Evolutionary conservation across 2,888 invertebrate species (phyloP), one percentile per base, ranked within the genome.

Genomic region (Biston betularia): DNA sequence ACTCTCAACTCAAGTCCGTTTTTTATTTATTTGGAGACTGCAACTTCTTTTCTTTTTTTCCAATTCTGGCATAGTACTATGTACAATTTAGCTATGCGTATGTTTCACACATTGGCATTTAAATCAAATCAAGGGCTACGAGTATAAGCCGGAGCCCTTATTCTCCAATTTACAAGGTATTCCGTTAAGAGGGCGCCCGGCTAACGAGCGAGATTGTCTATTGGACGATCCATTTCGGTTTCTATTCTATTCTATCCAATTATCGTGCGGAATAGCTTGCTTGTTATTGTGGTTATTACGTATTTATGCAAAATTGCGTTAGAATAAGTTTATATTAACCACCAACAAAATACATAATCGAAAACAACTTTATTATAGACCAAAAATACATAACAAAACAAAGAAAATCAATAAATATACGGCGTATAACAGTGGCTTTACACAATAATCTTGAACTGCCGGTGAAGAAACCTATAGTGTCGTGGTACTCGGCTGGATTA

Each of bases 141-240:
- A n/a, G n/a, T n/a, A 52, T 46, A 68, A 6, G 1, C 24, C 45
- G 56, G 71, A 46, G 68, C 67, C 73, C 79, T 76, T 62, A 58
- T 38, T 38, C 52, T 38, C 52, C 52, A 53, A 53, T 53, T 53
- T 86, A 76, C 81, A 79, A 83, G 83, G 81, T 81, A 83, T 84
- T 80, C 76, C 79, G 76, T 77, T 80, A 81, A 85, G 82, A 84
- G 84, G 85, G 82, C 78, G 77, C 77, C 78, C 86, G 86, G 87
- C 87, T 86, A 80, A 76, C 70, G 69, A 78, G 67, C 1, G 24
- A 63, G 83, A 85, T 87, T 87, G 85, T 86, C 79, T 81, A 80
- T 80, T 80, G 76, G 78, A 71, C 79, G 77, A 77, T 77, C 78
- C 70, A 68, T 72, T 69, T 72, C 72, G 70, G 63, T 68, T 71